phyloP scores from a whole-genome alignment of 1,140 invertebrate species.

The Radopholus similis region DNA sequence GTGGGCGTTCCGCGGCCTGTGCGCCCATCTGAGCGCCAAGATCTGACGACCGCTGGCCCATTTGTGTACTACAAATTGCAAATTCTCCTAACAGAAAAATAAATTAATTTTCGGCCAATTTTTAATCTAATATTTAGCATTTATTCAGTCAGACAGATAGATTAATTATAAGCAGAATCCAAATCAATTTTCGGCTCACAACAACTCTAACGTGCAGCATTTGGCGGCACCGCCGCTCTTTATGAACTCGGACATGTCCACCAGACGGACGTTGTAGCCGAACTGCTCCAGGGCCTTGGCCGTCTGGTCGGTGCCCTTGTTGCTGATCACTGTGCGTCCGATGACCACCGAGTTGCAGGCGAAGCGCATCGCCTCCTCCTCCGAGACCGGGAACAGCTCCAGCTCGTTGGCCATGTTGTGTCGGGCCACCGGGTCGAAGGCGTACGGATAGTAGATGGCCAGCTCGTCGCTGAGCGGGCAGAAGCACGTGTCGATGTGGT shows the following conservation, averaged over 20 bases:
- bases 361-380: constrained; percentile 51
- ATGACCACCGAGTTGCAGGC: constrained; percentile 59
- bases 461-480: constrained; percentile 53
- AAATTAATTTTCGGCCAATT: no score
- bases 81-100: no score
- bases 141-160: no score
- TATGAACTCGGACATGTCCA: constrained; percentile 59
- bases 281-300: constrained; percentile 44
- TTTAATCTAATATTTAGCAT: no score
- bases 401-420: constrained; percentile 58
- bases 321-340: constrained; percentile 55
- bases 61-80: no score
- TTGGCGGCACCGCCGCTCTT: constrained; percentile 57
- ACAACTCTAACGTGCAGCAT: constrained; percentile 53
- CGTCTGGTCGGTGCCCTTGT: constrained; percentile 48
- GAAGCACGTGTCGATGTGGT: constrained; percentile 60
- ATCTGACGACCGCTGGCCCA: no score
- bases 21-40: neutral
- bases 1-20: neutral
- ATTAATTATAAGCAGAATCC: no score
- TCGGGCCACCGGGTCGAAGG: constrained; percentile 53
- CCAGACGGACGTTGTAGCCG: constrained; percentile 51
- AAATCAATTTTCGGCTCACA: no score
- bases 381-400: constrained; percentile 46
- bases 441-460: constrained; percentile 56